These are phyloP conservation scores for Apantesis nais DNA, from an alignment of 2,888 invertebrate species.

Conservation along the genomic window DNA sequence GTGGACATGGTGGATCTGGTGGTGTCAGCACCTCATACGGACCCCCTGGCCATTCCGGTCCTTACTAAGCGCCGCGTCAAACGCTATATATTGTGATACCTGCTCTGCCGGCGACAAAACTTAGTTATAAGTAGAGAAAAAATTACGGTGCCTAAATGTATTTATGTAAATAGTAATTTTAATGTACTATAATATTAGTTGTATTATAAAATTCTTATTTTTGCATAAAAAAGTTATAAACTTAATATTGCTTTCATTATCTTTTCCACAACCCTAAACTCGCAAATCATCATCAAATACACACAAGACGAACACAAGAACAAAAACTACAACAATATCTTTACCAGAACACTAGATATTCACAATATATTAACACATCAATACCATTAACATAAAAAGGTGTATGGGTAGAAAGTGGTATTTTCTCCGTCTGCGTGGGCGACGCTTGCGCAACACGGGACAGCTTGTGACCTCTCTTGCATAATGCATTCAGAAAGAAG, in stretches of 20 bases:
- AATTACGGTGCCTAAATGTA: slow-evolving; percentile 86
- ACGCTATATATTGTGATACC: slow-evolving; percentile 80
- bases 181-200: slow-evolving; percentile 82
- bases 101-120: slow-evolving; percentile 81
- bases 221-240: slow-evolving; percentile 78
- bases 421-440: slow-evolving; percentile 69
- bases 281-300: neutral
- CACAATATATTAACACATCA: slow-evolving; percentile 50
- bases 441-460: slow-evolving; percentile 67
- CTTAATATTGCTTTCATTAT: slow-evolving; percentile 35
- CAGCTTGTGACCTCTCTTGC: slow-evolving; percentile 75
- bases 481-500: slow-evolving; percentile 71
- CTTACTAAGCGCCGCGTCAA: slow-evolving; percentile 82
- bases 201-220: slow-evolving; percentile 81
- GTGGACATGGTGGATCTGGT: slow-evolving; percentile 54
- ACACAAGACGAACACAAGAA: slow-evolving; percentile 30
- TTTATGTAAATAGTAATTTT: slow-evolving; percentile 87
- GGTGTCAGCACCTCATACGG: slow-evolving; percentile 87
- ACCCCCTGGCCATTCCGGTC: slow-evolving; percentile 88
- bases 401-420: slow-evolving; percentile 76
- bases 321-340: slow-evolving; percentile 37
- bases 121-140: slow-evolving; percentile 84
- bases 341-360: slow-evolving; percentile 29
- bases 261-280: slow-evolving; percentile 1
- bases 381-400: slow-evolving; percentile 61